Evolutionary conservation across 1,140 invertebrate genomes (phyloP).

Genomic region (Diorhabda sublineata): DNA sequence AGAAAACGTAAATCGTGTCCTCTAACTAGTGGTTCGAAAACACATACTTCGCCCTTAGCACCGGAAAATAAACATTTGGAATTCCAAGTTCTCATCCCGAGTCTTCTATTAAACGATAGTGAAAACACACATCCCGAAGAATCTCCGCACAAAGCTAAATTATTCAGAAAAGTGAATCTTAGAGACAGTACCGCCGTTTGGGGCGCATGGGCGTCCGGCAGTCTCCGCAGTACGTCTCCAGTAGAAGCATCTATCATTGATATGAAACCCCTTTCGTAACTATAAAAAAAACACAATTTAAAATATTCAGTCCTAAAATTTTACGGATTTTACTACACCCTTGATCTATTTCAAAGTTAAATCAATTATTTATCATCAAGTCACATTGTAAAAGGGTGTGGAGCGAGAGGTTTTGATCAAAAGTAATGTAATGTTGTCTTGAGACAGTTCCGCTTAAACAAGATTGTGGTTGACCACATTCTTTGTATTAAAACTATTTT

Average conservation of each 20-base stretch:
- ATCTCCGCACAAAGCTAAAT: slow-evolving; percentile 80
- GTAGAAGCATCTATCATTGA: slow-evolving; percentile 75
- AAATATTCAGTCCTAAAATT: too few species aligned
- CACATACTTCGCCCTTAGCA: slow-evolving; percentile 89
- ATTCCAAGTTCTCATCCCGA: slow-evolving; percentile 84
- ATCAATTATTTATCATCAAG: too few species aligned
- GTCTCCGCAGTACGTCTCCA: slow-evolving; percentile 73
- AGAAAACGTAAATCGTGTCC: slow-evolving; percentile 66
- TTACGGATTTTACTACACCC: too few species aligned
- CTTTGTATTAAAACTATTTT: too few species aligned
- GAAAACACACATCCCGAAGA: slow-evolving; percentile 98
- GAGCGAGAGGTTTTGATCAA: too few species aligned
- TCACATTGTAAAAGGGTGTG: too few species aligned
- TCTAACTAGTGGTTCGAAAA: slow-evolving; percentile 78
- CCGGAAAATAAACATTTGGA: slow-evolving; percentile 89
- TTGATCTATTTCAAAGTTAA: too few species aligned
- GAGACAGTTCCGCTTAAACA: too few species aligned
- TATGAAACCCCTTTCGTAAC: slow-evolving; percentile 78
- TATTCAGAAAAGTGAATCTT: slow-evolving; percentile 57
- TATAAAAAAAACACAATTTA: slow-evolving; percentile 23
- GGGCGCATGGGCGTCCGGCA: slow-evolving; percentile 82
- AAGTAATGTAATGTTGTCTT: too few species aligned
- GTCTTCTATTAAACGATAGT: slow-evolving; percentile 81
- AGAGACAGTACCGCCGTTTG: slow-evolving; percentile 84
- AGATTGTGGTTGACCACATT: too few species aligned